Base-by-base conservation (phyloP, 2,888 invertebrate genomes). In the Cyclophora punctaria region DNA sequence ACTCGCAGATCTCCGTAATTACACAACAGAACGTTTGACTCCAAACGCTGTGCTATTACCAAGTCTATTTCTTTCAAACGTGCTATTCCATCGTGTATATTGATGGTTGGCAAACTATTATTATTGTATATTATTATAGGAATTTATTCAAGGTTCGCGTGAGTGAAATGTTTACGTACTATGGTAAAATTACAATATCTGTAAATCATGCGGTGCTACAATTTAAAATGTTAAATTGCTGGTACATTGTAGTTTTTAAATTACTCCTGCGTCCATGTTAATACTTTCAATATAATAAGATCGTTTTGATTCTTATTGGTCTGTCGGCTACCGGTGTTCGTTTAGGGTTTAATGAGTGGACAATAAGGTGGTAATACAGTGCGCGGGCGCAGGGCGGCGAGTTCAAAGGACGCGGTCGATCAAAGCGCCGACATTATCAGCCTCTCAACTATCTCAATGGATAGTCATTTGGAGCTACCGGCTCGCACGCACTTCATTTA, bases 361-460 rank as follows among this genome's bases (percentile, higher is more conserved):
- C 78, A 79, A 78, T 78, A 76, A 70, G 73, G 72, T 62, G 71
- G 34, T 34, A 37, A 20, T 34, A 34, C 44, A 6, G 44, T 7
- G 7, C 7, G 3, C n/a, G 41, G 41, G 42, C 75, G 64, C 71
- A 71, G 71, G 71, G 71, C 84, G 85, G 84, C 70, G 63, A 71
- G 76, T 78, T 83, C 77, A 86, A 86, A 83, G 73, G 63, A 69
- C 67, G 67, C 62, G 66, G 64, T 53, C 68, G 71, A 77, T 82
- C 81, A 84, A 83, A 80, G 83, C 59, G 68, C 75, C 77, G 80
- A 70, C 77, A 73, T 79, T 81, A 81, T 80, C 80, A 72, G 65
- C 75, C 72, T 77, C 80, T 78, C 72, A 75, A 71, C 74, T 76
- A 75, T 74, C 73, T 64, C 57, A 58, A 59, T 63, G 69, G 71